These are phyloP conservation scores for Peromyscus eremicus DNA, from an alignment of 2,797 vertebrate genomes.

Conservation along the genomic window DNA sequence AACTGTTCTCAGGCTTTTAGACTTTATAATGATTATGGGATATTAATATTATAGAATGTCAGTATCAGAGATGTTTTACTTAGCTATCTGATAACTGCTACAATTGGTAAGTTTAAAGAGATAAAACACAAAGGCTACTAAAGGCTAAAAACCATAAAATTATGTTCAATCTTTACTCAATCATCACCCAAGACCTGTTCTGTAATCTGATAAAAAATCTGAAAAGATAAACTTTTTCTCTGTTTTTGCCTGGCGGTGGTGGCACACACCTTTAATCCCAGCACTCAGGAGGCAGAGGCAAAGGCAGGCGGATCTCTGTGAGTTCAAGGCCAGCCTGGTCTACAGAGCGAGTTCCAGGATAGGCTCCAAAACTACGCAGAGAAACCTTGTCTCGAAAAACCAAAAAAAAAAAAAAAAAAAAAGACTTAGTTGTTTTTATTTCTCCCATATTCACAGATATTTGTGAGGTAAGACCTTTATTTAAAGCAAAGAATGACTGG, in stretches of 20 bases:
- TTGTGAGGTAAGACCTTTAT: background rate
- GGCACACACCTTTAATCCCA: too few species aligned
- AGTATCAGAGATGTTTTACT: constrained; percentile 44
- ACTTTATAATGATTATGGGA: background rate
- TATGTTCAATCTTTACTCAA: constrained; percentile 35
- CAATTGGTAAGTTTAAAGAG: background rate
- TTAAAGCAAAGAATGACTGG: constrained; percentile 52
- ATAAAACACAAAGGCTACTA: constrained; percentile 52
- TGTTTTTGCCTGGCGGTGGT: too few species aligned
- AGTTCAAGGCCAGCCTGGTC: too few species aligned
- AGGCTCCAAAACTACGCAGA: too few species aligned
- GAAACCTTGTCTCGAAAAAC: too few species aligned
- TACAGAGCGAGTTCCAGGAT: too few species aligned
- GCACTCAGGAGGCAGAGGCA: too few species aligned
- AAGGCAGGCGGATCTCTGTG: too few species aligned
- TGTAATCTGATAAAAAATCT: constrained; percentile 33
- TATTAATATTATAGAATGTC: constrained; percentile 27
- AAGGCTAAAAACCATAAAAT: background rate
- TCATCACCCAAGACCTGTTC: constrained; percentile 14
- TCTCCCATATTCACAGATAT: background rate
- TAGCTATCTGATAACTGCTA: background rate
- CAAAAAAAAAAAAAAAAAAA: too few species aligned
- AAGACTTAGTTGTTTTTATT: background rate
- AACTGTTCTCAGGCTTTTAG: constrained; percentile 23
- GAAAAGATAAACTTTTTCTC: constrained; percentile 7